Percentiles rank a stretch among this genome's conserved stretches.
phyloP scores from a whole-genome alignment of 2,888 invertebrate species.

The Pristionchus mayeri region DNA sequence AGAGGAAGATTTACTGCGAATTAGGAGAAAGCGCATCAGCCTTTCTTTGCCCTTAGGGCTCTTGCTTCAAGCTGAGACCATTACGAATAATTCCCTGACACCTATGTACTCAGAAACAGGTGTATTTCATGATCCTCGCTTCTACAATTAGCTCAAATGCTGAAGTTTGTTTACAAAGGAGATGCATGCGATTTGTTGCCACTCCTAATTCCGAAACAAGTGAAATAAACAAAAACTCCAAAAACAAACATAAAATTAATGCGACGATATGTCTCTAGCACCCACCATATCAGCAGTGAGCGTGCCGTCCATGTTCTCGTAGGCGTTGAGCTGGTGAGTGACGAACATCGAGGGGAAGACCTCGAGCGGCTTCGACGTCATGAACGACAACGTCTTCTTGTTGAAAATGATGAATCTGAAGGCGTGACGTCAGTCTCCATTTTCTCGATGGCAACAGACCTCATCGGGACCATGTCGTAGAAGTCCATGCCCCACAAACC shows the following conservation, averaged over 20 bases:
- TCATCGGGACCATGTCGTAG: constrained; percentile 75
- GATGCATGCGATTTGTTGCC: too few relatives aligned
- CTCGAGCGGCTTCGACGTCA: constrained; percentile 73
- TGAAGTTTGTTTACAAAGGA: too few relatives aligned
- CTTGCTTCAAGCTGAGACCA: too few relatives aligned
- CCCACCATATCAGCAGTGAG: constrained; percentile 74
- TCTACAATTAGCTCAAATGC: too few relatives aligned
- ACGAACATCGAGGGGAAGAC: constrained; percentile 76
- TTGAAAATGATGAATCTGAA: constrained; percentile 75
- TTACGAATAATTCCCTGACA: too few relatives aligned
- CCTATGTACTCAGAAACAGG: too few relatives aligned
- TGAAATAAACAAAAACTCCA: too few relatives aligned
- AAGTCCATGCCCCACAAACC: constrained; percentile 76
- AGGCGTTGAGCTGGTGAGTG: constrained; percentile 76
- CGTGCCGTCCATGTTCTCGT: constrained; percentile 72
- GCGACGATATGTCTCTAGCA: too few relatives aligned
- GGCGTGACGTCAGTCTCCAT: too few relatives aligned
- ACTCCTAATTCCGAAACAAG: too few relatives aligned
- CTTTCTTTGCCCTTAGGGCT: background rate
- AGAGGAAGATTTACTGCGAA: background rate
- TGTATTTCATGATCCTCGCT: too few relatives aligned
- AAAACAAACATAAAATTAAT: too few relatives aligned
- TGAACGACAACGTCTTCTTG: constrained; percentile 71
- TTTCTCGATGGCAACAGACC: constrained; percentile 54
- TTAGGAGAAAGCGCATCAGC: background rate